Evolutionary conservation across 2,113 vertebrate genomes (phyloP).

Genomic region (Pelecanus crispus): DNA sequence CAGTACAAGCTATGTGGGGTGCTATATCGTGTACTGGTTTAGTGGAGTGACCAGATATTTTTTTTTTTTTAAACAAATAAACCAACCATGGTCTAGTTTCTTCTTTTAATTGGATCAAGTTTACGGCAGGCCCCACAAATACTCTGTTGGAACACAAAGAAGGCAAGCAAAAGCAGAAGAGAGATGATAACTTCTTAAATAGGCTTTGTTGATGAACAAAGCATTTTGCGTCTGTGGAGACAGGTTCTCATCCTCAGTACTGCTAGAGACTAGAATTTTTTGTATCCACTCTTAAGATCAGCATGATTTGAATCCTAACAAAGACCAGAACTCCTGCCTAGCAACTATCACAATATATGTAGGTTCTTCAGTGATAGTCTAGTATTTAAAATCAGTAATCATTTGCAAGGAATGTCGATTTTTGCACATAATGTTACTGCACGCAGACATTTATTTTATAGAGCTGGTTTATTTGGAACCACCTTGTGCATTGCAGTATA

Average conservation of each 20-base stretch:
- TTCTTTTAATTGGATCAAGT: not conserved
- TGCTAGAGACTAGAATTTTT: not conserved
- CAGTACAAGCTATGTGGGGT: not conserved
- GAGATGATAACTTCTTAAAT: not conserved
- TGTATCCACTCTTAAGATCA: not conserved
- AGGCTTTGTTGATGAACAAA: not conserved
- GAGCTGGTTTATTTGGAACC: not conserved
- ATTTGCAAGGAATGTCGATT: not conserved
- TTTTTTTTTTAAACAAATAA: not conserved
- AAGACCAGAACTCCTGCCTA: not conserved
- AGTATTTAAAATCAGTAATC: not conserved
- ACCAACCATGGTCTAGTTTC: not conserved
- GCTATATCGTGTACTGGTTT: not conserved
- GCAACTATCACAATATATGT: not conserved
- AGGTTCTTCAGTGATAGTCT: not conserved
- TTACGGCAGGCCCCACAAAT: not conserved
- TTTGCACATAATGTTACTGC: not conserved
- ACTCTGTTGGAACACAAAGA: not conserved
- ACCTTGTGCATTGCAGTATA: not conserved
- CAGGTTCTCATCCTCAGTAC: not conserved
- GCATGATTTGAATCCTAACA: not conserved
- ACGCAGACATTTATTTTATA: not conserved
- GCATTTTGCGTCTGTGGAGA: not conserved
- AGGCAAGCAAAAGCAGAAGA: not conserved
- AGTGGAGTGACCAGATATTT: not conserved